A percentile compares a stretch with the other conserved stretches of the same genome.
These are phyloP conservation scores for Sussaba pulchella DNA, from an alignment of 2,888 invertebrate genomes.

Conservation along the genomic window DNA sequence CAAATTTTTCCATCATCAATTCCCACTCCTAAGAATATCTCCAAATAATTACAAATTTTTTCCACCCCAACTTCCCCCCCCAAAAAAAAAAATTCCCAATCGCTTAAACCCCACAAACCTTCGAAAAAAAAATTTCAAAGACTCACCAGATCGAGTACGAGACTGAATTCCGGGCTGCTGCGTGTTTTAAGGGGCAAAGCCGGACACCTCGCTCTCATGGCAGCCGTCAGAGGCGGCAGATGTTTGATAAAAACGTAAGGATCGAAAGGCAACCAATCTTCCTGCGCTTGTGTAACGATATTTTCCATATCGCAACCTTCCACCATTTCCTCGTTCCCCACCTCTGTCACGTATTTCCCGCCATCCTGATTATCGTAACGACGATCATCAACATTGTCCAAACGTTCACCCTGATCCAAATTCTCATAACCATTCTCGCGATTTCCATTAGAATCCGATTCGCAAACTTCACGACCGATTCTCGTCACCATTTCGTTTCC, in stretches of 20 bases:
- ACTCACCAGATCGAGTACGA: slow-evolving; percentile 87
- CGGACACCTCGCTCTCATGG: slow-evolving; percentile 90
- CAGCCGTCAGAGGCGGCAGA: slow-evolving; percentile 92
- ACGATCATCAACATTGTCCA: slow-evolving; percentile 67
- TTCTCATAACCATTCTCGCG: slow-evolving; percentile 76
- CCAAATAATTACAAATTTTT: too few species aligned
- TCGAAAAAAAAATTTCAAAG: slow-evolving; percentile 23
- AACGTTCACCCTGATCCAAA: slow-evolving; percentile 68
- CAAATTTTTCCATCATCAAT: too few species aligned
- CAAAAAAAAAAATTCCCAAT: too few species aligned
- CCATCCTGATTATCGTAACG: slow-evolving; percentile 81
- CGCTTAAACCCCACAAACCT: too few species aligned
- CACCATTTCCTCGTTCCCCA: slow-evolving; percentile 82
- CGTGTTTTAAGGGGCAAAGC: slow-evolving; percentile 96
- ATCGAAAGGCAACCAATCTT: slow-evolving; percentile 93
- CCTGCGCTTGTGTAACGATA: slow-evolving; percentile 84
- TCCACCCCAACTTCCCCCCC: too few species aligned
- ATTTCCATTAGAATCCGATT: slow-evolving; percentile 78
- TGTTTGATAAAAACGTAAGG: slow-evolving; percentile 97
- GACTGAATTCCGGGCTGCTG: slow-evolving; percentile 96
- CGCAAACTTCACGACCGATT: background rate
- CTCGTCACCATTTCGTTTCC: slow-evolving; percentile 18
- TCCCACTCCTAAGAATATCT: too few species aligned
- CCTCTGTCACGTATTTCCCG: slow-evolving; percentile 81
- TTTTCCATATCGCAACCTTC: slow-evolving; percentile 81